Conservation (phyloP, 2,797 vertebrate species). For the Paramormyrops hopkinsi region DNA sequence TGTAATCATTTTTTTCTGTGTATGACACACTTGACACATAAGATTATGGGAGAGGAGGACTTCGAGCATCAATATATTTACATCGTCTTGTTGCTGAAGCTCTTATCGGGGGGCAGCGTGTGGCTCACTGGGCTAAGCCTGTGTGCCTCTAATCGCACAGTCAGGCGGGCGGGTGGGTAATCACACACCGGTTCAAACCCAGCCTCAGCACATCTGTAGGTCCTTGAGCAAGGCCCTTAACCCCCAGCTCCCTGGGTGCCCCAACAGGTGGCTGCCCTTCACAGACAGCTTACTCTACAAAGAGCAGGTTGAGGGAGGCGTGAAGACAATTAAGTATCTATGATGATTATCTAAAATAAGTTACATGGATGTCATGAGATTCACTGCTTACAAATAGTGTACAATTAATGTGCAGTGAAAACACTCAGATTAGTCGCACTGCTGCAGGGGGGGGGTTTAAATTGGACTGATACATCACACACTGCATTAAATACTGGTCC, state of each 20-base stretch:
- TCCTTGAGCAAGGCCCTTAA: background rate
- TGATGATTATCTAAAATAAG: background rate
- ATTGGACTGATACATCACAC: background rate
- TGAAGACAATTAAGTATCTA: background rate
- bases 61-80: background rate
- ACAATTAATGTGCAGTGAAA: background rate
- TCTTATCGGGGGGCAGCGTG: background rate
- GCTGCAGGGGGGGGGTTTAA: background rate
- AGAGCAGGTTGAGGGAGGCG: too few relatives aligned
- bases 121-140: background rate
- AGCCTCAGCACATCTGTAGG: background rate
- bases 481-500: background rate
- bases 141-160: too few relatives aligned
- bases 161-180: too few relatives aligned
- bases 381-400: background rate
- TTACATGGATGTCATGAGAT: background rate
- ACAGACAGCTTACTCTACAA: background rate
- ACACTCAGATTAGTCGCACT: background rate
- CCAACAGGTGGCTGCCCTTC: background rate
- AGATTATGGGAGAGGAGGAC: background rate
- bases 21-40: background rate
- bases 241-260: background rate
- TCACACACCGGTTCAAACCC: background rate
- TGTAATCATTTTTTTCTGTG: background rate
- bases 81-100: background rate